Evolutionary conservation across 2,888 invertebrate genomes (phyloP), one percentile per base, ranked within the genome.

Genomic region (Caenorhabditis sinica): DNA sequence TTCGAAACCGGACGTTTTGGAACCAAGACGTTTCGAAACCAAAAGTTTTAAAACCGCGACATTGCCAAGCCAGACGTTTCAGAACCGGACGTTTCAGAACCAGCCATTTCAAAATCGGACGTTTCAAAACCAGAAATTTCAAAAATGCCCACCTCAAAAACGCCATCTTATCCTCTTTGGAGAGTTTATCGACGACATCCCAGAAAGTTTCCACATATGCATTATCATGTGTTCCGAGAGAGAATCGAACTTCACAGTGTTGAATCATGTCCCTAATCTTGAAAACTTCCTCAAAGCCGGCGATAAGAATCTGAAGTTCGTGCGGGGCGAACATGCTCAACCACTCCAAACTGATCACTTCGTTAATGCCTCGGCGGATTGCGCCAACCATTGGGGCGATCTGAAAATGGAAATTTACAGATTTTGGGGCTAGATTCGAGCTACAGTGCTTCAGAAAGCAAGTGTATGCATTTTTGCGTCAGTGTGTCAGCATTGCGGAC

Each of bases 311-410:
- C 45, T 98, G 97, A 79, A 99, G 94, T 93, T 99, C 98, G 86
- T 96, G 95, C 91, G 96, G 95, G 91, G 96, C 96, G 94, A 99
- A 99, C 95, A 98, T 96, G 80, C 96, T 95, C 89, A 99, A 94
- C 97, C 97, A 98, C 88, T 97, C 96, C 30, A 96, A 94, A 68
- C 96, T 96, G 74, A 99, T 95, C 0, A 99, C 97, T 89, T 96
- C 96, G 66, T 96, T 95, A 76, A 99, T 94, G 0, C 98, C 98
- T 89, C 96, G 95, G 76, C 96, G 95, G 93, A 98, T 97, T 33
- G 97, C 96, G 69, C 95, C 95, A 91, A 97, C 96, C 92, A 97
- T 97, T 11, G 95, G 95, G 63, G 96, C 95, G 61, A 94, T 94
- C 93, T 94, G 90, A 56, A 84, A 77, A 63, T 28, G 53, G 5